phyloP scores from a whole-genome alignment of 2,797 vertebrate genomes.

The Vireo griseus region DNA sequence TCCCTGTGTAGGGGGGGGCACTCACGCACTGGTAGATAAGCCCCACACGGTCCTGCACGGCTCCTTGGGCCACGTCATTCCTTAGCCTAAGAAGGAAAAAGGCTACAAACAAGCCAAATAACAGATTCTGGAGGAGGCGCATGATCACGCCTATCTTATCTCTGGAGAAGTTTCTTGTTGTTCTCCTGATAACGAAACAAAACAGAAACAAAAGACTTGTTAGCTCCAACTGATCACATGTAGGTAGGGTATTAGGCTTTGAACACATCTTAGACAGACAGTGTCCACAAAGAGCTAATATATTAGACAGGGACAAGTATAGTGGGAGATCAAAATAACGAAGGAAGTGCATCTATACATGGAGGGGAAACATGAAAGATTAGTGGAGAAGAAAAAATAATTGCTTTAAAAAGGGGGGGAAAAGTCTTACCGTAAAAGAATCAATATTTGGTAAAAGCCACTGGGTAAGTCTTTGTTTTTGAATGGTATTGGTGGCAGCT shows the following conservation, averaged over 20 bases:
- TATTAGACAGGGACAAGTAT: not conserved
- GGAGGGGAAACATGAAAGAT: not conserved
- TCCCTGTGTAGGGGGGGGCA: conserved; percentile 88
- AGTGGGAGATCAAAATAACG: not conserved
- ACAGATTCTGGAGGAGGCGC: conserved; percentile 92
- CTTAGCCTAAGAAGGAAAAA: conserved; percentile 86
- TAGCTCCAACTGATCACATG: not conserved
- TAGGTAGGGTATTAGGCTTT: not conserved
- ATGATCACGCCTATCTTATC: conserved; percentile 87
- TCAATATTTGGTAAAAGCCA: conserved; percentile 77
- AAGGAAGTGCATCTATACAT: not conserved
- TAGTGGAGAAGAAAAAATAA: not conserved
- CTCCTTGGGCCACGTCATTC: conserved; percentile 81
- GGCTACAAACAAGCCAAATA: conserved; percentile 86
- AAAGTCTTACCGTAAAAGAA: conserved; percentile 84
- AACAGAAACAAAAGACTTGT: not conserved
- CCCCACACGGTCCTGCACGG: conserved; percentile 90
- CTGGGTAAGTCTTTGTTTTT: conserved; percentile 89
- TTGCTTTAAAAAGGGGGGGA: fast-evolving
- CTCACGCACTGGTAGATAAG: conserved; percentile 90
- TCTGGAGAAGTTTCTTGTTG: conserved; percentile 83
- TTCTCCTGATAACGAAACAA: conserved; percentile 77
- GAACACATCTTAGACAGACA: not conserved
- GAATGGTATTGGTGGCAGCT: conserved; percentile 82
- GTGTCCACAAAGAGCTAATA: not conserved